Conservation (phyloP, 2,113 vertebrate species). For the Columba janthina region DNA sequence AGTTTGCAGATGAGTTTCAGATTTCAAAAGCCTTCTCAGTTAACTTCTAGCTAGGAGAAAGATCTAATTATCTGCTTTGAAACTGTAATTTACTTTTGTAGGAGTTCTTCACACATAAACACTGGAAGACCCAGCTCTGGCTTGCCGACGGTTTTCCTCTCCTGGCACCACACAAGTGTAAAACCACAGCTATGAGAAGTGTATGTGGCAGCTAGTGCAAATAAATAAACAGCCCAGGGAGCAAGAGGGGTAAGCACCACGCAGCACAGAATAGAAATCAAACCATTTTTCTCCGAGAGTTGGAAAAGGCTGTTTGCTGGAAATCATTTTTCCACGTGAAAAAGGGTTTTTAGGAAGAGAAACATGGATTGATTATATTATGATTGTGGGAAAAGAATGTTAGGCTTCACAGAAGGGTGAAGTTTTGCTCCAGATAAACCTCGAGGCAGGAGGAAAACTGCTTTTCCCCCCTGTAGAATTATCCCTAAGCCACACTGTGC, state of each 20-base stretch:
- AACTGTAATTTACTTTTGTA: constrained; percentile 18
- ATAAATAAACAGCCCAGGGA: not conserved
- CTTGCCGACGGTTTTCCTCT: not conserved
- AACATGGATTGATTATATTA: not conserved
- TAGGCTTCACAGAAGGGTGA: not conserved
- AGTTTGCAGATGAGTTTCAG: constrained; percentile 8
- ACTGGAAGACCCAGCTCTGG: not conserved
- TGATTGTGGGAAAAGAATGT: not conserved
- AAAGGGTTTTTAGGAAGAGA: not conserved
- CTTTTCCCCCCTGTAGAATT: no score
- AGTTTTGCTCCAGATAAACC: not conserved
- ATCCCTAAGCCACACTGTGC: not conserved
- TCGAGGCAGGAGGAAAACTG: not conserved
- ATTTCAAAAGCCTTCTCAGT: constrained; percentile 48
- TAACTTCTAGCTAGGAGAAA: constrained; percentile 22
- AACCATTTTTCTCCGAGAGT: not conserved
- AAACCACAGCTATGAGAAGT: not conserved
- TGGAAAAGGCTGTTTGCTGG: not conserved
- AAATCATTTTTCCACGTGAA: not conserved
- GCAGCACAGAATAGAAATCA: not conserved
- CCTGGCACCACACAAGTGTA: not conserved
- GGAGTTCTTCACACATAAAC: not conserved
- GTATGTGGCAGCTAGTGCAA: not conserved
- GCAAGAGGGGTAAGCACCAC: not conserved
- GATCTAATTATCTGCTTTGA: constrained; percentile 46